Base-by-base conservation (phyloP, 1,140 invertebrate genomes). In the Micrasema longulum region DNA sequence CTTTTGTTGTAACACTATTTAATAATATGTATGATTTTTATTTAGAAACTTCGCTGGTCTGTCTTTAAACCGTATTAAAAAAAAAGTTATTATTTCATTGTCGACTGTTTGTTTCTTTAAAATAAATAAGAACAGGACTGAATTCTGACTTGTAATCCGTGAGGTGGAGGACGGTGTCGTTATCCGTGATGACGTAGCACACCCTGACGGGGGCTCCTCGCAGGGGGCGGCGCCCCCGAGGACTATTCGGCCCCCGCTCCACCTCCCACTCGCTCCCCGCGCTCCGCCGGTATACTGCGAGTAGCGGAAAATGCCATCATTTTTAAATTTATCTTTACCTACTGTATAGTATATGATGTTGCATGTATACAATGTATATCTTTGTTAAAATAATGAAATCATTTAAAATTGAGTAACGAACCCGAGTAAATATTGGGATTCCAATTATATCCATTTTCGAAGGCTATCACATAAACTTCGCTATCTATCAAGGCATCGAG, bases 121-220 rank as follows among this genome's bases (percentile, higher is more conserved):
- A n/a, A n/a, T n/a, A n/a, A n/a, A n/a, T n/a, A n/a, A n/a, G n/a
- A n/a, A n/a, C n/a, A n/a, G n/a, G n/a, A n/a, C n/a, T n/a, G n/a
- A 5, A n/a, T 23, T 52, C 12, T 23, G 5, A 82, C 77, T 80
- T 72, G 73, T 84, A 86, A 77, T 88, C 86, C 1, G 79, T 80
- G 35, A 88, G 75, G 78, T 88, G 86, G 74, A 86, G 80, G 20
- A 85, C 77, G 5, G 85, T 82, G 69, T 87, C 79, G 18, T 83
- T 84, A 75, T 87, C 70, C 10, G 86, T 87, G 12, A 87, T 74
- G 1, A 84, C 83, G 26, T 68, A 75, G 38, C 73, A 71, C 5
- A 75, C 67, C 23, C 38, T 45, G 7, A 71, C 26, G n/a, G 45
- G 43, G 0, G 60, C 48, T 2, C 69, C 57, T 5, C 22, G n/a